These are phyloP conservation scores for Sebastes flavidus DNA, from an alignment of 2,797 vertebrate species.

Conservation along the genomic window DNA sequence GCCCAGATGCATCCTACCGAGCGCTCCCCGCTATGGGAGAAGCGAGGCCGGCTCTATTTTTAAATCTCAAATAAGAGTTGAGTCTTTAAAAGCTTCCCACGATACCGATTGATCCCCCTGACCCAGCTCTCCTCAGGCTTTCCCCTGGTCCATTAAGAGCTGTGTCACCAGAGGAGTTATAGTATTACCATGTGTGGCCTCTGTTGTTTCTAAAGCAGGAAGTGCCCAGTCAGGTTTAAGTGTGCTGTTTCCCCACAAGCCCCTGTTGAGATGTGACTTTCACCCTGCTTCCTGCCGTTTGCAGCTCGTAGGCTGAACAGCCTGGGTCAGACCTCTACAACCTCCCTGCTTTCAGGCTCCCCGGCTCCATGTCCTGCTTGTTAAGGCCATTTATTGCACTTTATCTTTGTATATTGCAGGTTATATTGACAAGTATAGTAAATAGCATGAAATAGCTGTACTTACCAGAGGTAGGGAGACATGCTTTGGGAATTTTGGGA, in stretches of 20 bases:
- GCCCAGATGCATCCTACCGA: slow-evolving; percentile 56
- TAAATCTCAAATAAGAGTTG: slow-evolving; percentile 72
- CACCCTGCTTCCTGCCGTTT: slow-evolving; percentile 67
- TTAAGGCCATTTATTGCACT: background rate
- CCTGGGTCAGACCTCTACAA: slow-evolving; percentile 29
- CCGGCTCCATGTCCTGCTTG: background rate
- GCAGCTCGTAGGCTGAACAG: slow-evolving; percentile 40
- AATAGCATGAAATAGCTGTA: background rate
- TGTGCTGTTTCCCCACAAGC: slow-evolving; percentile 62
- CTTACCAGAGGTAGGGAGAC: background rate
- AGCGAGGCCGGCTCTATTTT: slow-evolving; percentile 71
- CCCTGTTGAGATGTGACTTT: slow-evolving; percentile 71
- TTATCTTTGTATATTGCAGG: background rate
- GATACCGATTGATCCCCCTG: slow-evolving; percentile 77
- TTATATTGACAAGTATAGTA: background rate
- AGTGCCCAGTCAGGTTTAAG: slow-evolving; percentile 79
- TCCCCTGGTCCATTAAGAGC: slow-evolving; percentile 77
- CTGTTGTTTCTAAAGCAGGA: slow-evolving; percentile 68
- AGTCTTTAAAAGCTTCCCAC: slow-evolving; percentile 80
- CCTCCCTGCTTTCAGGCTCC: slow-evolving; percentile 18
- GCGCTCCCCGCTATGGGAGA: slow-evolving; percentile 54
- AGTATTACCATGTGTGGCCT: slow-evolving; percentile 69
- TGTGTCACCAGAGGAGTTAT: slow-evolving; percentile 71
- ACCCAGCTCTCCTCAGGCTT: slow-evolving; percentile 60
- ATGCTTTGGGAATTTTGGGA: background rate